These are phyloP conservation scores for Acanthosepion esculentum DNA, from an alignment of 2,888 invertebrate genomes.

Conservation along the genomic window DNA sequence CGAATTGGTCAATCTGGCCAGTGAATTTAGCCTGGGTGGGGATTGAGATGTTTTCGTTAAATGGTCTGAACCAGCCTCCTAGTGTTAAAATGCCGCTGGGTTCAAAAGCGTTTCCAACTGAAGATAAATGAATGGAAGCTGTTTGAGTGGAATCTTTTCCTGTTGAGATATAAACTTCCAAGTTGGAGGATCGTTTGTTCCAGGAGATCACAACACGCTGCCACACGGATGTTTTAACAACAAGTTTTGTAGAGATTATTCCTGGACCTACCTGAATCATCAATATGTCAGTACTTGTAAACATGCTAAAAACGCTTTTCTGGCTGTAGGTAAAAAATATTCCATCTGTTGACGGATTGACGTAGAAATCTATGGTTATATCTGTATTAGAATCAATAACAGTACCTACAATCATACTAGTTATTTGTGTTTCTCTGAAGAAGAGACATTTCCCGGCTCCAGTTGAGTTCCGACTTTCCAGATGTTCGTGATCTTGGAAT, in stretches of 20 bases:
- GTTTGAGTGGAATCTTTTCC: not conserved
- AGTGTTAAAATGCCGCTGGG: slow-evolving; percentile 49
- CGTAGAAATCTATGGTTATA: slow-evolving; percentile 53
- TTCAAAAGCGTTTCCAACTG: slow-evolving; percentile 36
- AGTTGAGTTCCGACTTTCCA: not conserved
- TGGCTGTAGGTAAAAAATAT: slow-evolving; percentile 54
- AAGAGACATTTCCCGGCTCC: slow-evolving; percentile 51
- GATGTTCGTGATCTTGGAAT: not conserved
- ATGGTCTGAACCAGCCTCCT: slow-evolving; percentile 50
- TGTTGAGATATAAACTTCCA: slow-evolving; percentile 47
- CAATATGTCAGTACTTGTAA: slow-evolving; percentile 47
- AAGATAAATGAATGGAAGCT: not conserved
- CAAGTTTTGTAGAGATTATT: slow-evolving; percentile 53
- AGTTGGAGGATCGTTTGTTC: slow-evolving; percentile 40
- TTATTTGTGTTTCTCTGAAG: slow-evolving; percentile 50
- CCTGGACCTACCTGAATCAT: slow-evolving; percentile 49
- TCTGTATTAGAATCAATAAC: slow-evolving; percentile 52
- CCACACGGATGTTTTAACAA: slow-evolving; percentile 55
- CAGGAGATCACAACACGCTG: slow-evolving; percentile 57
- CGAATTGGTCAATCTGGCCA: slow-evolving; percentile 57
- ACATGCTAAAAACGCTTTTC: slow-evolving; percentile 49
- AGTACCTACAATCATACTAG: slow-evolving; percentile 50
- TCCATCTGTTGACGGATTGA: slow-evolving; percentile 53
- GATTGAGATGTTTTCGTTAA: not conserved
- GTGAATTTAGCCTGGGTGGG: slow-evolving; percentile 44